Evolutionary conservation across 2,113 vertebrate genomes (phyloP).

Genomic region (Microcebus lehilahytsara): DNA sequence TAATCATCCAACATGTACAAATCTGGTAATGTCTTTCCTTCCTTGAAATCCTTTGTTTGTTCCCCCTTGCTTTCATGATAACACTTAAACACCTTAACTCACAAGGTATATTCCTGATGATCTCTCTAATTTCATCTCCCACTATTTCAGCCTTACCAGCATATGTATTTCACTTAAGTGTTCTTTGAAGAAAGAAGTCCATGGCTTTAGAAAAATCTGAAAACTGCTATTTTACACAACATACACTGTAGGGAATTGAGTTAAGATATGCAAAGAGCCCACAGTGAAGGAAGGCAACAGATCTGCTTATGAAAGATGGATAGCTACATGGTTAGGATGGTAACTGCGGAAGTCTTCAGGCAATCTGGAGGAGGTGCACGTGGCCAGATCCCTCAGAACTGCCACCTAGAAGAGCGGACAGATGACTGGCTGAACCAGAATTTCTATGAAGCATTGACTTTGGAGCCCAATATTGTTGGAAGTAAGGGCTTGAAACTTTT

Average conservation of each 20-base stretch:
- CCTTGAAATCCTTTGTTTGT: background rate
- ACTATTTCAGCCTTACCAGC: background rate
- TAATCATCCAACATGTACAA: background rate
- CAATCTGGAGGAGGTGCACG: background rate
- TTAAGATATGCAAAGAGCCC: background rate
- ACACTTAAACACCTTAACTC: background rate
- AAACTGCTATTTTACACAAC: background rate
- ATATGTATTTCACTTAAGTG: background rate
- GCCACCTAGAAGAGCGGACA: background rate
- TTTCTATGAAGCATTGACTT: background rate
- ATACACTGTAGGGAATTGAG: background rate
- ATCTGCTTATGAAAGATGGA: background rate
- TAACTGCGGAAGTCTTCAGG: background rate
- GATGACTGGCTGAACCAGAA: background rate
- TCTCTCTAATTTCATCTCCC: background rate
- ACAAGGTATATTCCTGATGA: background rate
- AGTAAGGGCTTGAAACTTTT: slow-evolving; percentile 1
- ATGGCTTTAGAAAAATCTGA: background rate
- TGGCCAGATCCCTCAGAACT: background rate
- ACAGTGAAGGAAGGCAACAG: background rate
- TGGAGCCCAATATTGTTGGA: background rate
- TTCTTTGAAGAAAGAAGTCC: background rate
- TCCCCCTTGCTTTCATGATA: background rate
- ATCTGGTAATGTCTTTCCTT: background rate
- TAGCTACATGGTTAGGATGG: background rate